These are phyloP conservation scores for Tinea pellionella DNA, from an alignment of 2,888 invertebrate species.

Conservation along the genomic window DNA sequence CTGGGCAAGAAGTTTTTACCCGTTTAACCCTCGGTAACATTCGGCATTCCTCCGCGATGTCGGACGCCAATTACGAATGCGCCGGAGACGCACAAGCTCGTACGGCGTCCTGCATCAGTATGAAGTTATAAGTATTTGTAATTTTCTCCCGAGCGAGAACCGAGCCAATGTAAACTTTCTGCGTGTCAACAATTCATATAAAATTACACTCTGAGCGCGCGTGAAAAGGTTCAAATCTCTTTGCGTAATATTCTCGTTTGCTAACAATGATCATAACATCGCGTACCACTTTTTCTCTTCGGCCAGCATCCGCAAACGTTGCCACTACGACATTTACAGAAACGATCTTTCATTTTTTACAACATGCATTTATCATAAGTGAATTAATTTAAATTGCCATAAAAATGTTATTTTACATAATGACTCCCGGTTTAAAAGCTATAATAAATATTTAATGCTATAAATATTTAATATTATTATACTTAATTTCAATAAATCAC, in stretches of 20 bases:
- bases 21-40: constrained; percentile 19
- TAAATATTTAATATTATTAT: constrained; percentile 15
- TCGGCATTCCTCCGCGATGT: constrained; percentile 38
- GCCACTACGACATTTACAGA: constrained; percentile 48
- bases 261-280: background rate
- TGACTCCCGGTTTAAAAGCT: constrained; percentile 23
- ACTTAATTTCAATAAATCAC: constrained; percentile 8
- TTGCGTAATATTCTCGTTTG: background rate
- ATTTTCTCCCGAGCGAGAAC: constrained; percentile 18
- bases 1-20: constrained; percentile 27
- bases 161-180: constrained; percentile 34
- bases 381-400: constrained; percentile 63
- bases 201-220: background rate
- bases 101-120: constrained; percentile 21
- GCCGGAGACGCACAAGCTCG: constrained; percentile 17
- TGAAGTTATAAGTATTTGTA: constrained; percentile 41
- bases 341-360: constrained; percentile 46
- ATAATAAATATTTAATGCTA: constrained; percentile 36
- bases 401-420: constrained; percentile 56
- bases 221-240: background rate
- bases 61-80: constrained; percentile 40
- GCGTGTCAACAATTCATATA: background rate
- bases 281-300: constrained; percentile 10
- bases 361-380: constrained; percentile 51
- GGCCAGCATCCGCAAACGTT: constrained; percentile 36